Percentiles rank a stretch among this genome's conserved stretches.
These are phyloP conservation scores for Calameuta pallipes DNA, from an alignment of 2,888 invertebrate species.

Conservation along the genomic window DNA sequence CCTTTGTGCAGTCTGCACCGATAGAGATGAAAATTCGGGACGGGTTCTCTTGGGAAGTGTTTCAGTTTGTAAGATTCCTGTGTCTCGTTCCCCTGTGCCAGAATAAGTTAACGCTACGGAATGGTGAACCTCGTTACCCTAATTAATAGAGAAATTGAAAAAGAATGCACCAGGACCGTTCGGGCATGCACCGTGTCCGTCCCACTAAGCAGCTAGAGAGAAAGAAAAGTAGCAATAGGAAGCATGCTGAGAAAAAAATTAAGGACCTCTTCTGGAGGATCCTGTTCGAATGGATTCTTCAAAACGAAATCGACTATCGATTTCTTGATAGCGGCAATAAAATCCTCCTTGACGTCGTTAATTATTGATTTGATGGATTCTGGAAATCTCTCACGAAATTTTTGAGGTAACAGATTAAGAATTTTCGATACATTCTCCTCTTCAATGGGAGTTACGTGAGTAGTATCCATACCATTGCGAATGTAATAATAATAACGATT, in stretches of 20 bases:
- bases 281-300: conserved; percentile 73
- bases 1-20: conserved; percentile 64
- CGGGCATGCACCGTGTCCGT: no score
- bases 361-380: conserved; percentile 72
- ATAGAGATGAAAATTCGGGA: neutral
- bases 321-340: conserved; percentile 88
- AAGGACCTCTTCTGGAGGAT: conserved; percentile 10
- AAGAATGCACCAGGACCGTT: neutral
- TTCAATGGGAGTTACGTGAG: conserved; percentile 87
- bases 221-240: neutral
- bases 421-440: conserved; percentile 77
- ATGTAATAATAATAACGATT: conserved; percentile 90
- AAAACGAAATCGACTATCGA: conserved; percentile 92
- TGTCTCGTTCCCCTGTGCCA: neutral
- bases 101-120: neutral
- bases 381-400: conserved; percentile 72
- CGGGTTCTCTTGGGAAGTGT: neutral
- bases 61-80: neutral
- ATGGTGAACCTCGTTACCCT: neutral
- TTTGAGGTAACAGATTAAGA: conserved; percentile 73
- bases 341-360: conserved; percentile 86
- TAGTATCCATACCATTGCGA: conserved; percentile 89
- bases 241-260: neutral
- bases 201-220: neutral
- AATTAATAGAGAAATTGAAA: neutral